These are phyloP conservation scores for Adoxophyes honmai DNA, from an alignment of 1,140 invertebrate genomes.

Conservation along the genomic window DNA sequence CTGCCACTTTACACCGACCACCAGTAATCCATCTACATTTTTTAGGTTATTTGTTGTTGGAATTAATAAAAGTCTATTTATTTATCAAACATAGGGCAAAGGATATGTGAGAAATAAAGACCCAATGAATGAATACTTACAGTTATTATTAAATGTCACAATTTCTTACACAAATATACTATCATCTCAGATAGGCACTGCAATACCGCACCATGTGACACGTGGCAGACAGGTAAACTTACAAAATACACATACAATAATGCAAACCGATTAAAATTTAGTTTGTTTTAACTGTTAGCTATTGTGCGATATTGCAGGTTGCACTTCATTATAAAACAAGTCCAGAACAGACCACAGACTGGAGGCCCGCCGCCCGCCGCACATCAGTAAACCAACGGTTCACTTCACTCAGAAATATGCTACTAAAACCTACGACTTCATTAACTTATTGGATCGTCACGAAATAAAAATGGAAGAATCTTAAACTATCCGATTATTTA, in stretches of 20 bases:
- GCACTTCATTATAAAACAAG: neutral
- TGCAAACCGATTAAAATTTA: neutral
- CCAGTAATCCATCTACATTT: too few species aligned
- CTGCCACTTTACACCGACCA: too few species aligned
- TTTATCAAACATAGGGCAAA: neutral
- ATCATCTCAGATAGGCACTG: slow-evolving; percentile 25
- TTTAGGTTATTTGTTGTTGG: too few species aligned
- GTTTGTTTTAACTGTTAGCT: neutral
- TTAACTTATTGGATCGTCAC: too few species aligned
- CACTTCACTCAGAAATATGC: too few species aligned
- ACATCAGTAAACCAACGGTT: too few species aligned
- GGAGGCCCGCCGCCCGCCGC: too few species aligned
- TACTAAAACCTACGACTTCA: too few species aligned
- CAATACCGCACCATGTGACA: slow-evolving; percentile 19
- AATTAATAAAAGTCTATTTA: neutral
- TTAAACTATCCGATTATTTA: too few species aligned
- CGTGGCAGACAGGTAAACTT: neutral
- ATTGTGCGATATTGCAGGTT: neutral
- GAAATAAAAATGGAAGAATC: too few species aligned
- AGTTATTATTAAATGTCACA: slow-evolving; percentile 29
- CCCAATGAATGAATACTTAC: slow-evolving; percentile 33
- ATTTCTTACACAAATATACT: slow-evolving; percentile 24
- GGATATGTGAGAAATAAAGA: slow-evolving; percentile 14
- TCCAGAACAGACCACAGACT: too few species aligned
- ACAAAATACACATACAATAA: neutral